Evolutionary conservation across 2,113 vertebrate genomes (phyloP).

Genomic region (Sciurus niger): DNA sequence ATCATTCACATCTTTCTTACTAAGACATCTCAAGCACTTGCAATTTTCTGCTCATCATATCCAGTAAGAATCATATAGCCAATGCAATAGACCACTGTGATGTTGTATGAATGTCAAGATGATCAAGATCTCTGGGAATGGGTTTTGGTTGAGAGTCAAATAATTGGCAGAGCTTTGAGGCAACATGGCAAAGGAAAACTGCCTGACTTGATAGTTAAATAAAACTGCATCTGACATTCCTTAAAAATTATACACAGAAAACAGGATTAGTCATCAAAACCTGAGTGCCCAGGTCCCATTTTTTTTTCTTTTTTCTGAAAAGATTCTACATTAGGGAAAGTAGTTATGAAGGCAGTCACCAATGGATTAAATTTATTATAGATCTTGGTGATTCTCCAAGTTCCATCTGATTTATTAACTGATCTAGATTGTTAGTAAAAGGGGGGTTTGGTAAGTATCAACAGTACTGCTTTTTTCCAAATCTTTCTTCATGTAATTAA

Average conservation of each 20-base stretch:
- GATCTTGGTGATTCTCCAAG: not conserved
- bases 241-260: not conserved
- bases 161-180: not conserved
- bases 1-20: not conserved
- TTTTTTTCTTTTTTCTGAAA: not conserved
- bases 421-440: not conserved
- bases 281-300: not conserved
- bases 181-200: not conserved
- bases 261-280: not conserved
- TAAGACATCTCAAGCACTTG: not conserved
- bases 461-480: not conserved
- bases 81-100: not conserved
- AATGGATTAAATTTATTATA: not conserved
- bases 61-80: not conserved
- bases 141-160: not conserved
- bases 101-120: not conserved
- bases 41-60: not conserved
- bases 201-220: not conserved
- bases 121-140: not conserved
- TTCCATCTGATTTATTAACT: not conserved
- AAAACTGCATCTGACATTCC: not conserved
- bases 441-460: accelerated
- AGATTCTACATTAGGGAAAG: not conserved
- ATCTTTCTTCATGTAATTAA: not conserved
- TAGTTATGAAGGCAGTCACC: not conserved